phyloP scores from a whole-genome alignment of 1,140 invertebrate genomes.

The Scylla paramamosain region DNA sequence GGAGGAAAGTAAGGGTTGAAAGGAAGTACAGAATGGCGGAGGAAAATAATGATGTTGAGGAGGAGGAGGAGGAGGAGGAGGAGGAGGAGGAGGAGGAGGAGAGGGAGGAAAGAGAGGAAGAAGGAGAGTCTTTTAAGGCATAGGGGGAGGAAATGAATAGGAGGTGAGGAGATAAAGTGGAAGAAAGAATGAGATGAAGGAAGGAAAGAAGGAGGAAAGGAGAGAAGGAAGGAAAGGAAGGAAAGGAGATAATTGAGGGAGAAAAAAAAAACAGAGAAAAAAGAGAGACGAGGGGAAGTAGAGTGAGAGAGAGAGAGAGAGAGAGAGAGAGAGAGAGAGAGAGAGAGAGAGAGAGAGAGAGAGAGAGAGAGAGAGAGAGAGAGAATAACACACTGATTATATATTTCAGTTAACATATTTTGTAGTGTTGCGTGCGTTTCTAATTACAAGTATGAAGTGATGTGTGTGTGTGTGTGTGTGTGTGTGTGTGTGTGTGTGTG shows the following conservation, averaged over 20 bases:
- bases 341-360: too few relatives aligned
- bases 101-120: background rate
- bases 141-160: background rate
- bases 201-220: too few relatives aligned
- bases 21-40: background rate
- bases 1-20: too few relatives aligned
- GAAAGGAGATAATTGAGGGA: background rate
- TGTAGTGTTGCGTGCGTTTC: too few relatives aligned
- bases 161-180: background rate
- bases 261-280: background rate
- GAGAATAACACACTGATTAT: too few relatives aligned
- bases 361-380: too few relatives aligned
- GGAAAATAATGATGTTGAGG: background rate
- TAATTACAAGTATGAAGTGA: too few relatives aligned
- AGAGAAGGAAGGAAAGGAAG: background rate
- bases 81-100: background rate
- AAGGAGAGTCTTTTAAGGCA: background rate
- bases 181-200: background rate
- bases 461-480: too few relatives aligned
- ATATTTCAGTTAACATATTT: too few relatives aligned
- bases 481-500: too few relatives aligned
- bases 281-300: background rate
- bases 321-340: too few relatives aligned
- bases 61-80: background rate
- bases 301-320: too few relatives aligned